Percentiles rank a stretch among this genome's conserved stretches.
Evolutionary conservation across 2,888 invertebrate species (phyloP).

Genomic region (Oeneis ivallda): DNA sequence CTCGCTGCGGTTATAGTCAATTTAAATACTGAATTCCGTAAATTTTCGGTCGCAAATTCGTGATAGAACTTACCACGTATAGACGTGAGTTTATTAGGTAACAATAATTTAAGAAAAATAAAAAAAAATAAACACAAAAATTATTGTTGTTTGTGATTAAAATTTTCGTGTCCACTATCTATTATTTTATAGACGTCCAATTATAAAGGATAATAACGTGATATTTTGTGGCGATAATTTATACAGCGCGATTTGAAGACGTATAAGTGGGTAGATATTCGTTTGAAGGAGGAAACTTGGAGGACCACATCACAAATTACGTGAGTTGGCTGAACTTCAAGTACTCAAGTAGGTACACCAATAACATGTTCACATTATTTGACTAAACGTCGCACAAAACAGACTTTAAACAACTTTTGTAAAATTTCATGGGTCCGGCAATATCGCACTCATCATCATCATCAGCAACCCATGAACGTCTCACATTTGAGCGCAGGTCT

Average conservation of each 20-base stretch:
- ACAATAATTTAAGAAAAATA: not conserved
- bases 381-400: conserved; percentile 42
- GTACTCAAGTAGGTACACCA: no score
- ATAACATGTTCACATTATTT: conserved; percentile 43
- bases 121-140: not conserved
- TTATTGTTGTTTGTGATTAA: not conserved
- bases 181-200: no score
- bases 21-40: conserved; percentile 32
- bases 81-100: conserved; percentile 6
- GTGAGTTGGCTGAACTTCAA: conserved; percentile 53
- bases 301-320: conserved; percentile 40
- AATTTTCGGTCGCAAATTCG: conserved; percentile 12
- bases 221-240: not conserved
- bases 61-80: conserved; percentile 13
- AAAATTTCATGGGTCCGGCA: conserved; percentile 39
- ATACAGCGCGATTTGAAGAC: conserved; percentile 8
- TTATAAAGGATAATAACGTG: not conserved
- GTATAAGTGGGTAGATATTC: not conserved
- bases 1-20: conserved; percentile 46
- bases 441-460: no score
- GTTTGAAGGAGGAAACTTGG: conserved; percentile 31
- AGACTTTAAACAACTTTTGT: conserved; percentile 40
- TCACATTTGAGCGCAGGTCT: no score
- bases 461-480: no score
- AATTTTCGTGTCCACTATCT: no score